Percentiles rank a stretch among this genome's conserved stretches.
Conservation (phyloP, 1,140 invertebrate genomes). For the Caenorhabditis latens region DNA sequence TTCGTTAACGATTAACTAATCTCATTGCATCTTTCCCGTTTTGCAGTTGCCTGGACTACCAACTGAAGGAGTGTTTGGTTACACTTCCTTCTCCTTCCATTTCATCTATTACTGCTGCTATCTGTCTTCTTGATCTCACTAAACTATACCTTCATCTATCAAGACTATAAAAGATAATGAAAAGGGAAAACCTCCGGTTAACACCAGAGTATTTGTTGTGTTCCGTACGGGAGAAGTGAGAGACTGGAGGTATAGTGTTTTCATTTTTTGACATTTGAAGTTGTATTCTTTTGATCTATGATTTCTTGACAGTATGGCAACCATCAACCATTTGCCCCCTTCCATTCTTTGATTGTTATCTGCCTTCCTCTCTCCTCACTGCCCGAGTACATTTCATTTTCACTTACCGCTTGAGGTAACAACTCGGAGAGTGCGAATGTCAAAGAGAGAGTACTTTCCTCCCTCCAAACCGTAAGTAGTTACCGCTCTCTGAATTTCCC, state of each 20-base stretch:
- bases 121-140: neutral
- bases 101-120: neutral
- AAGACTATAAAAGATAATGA: neutral
- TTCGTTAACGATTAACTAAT: neutral
- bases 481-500: too few species aligned
- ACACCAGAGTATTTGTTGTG: neutral
- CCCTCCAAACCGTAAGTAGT: too few species aligned
- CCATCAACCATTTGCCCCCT: slow-evolving; percentile 22
- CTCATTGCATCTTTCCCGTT: neutral
- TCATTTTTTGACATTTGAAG: slow-evolving; percentile 44
- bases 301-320: slow-evolving; percentile 45
- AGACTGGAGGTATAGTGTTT: neutral
- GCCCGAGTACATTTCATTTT: slow-evolving; percentile 11
- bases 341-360: slow-evolving; percentile 45
- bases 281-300: slow-evolving; percentile 46
- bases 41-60: neutral
- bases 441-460: neutral
- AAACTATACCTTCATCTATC: slow-evolving; percentile 5
- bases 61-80: neutral
- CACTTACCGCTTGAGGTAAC: slow-evolving; percentile 9
- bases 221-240: neutral
- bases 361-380: neutral
- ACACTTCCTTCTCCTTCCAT: neutral
- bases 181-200: neutral
- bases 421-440: slow-evolving; percentile 22